A percentile compares a stretch with the other conserved stretches of the same genome.
These are phyloP conservation scores for Trypoxylus dichotomus DNA, from an alignment of 1,140 invertebrate genomes.

Conservation along the genomic window DNA sequence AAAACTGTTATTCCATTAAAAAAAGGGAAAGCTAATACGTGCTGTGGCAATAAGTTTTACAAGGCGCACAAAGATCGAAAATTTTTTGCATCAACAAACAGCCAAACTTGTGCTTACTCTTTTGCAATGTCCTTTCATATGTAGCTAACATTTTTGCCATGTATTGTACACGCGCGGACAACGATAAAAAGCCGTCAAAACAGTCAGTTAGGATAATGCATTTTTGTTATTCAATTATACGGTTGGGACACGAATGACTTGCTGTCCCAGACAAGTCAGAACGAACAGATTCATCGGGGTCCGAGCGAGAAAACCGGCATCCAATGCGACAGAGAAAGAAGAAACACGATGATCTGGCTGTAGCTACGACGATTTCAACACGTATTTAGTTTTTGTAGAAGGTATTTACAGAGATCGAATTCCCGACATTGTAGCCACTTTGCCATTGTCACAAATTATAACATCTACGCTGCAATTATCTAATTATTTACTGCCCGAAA, in stretches of 20 bases:
- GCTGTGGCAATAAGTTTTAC: too few species aligned
- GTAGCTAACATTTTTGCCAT: too few species aligned
- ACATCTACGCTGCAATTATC: constrained; percentile 23
- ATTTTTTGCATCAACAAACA: too few species aligned
- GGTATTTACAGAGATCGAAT: constrained; percentile 28
- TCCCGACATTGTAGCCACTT: constrained; percentile 19
- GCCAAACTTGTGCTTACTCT: too few species aligned
- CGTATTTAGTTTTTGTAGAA: constrained; percentile 17
- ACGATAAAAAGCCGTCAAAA: background rate
- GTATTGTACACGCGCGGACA: background rate
- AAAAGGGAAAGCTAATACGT: too few species aligned
- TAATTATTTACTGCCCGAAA: constrained; percentile 18
- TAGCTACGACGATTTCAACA: constrained; percentile 8
- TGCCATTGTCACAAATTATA: constrained; percentile 22
- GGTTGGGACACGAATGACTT: background rate
- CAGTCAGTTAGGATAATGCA: background rate
- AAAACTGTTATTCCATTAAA: too few species aligned
- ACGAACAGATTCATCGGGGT: background rate
- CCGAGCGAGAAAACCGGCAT: background rate
- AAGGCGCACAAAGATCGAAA: too few species aligned
- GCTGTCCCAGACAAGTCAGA: background rate
- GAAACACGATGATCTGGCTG: background rate
- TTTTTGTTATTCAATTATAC: constrained; percentile 10
- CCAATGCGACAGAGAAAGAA: background rate
- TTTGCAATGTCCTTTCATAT: too few species aligned